Conservation (phyloP, 2,113 vertebrate species). For the Rattus norvegicus region GRCr8 NC_086024.1:22670001-22670500, state of each 20-base stretch:
- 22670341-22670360: neutral
- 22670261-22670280: neutral
- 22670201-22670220: neutral
- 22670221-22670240: neutral
- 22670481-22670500: neutral
- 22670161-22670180: conserved; percentile 41
- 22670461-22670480: conserved; percentile 47
- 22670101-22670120: neutral
- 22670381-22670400: neutral
- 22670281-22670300: neutral
- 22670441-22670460: neutral
- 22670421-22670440: neutral
- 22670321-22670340: neutral
- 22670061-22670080: neutral
- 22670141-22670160: conserved; percentile 13
- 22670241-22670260: neutral
- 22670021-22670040: neutral
- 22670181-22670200: conserved; percentile 22
- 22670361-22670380: neutral
- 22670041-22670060: neutral
- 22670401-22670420: neutral
- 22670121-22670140: too few relatives aligned
- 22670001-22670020: neutral
- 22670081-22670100: neutral
- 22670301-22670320: neutral